phyloP scores from a whole-genome alignment of 2,113 vertebrate genomes.

The Pseudorasbora parva region DNA sequence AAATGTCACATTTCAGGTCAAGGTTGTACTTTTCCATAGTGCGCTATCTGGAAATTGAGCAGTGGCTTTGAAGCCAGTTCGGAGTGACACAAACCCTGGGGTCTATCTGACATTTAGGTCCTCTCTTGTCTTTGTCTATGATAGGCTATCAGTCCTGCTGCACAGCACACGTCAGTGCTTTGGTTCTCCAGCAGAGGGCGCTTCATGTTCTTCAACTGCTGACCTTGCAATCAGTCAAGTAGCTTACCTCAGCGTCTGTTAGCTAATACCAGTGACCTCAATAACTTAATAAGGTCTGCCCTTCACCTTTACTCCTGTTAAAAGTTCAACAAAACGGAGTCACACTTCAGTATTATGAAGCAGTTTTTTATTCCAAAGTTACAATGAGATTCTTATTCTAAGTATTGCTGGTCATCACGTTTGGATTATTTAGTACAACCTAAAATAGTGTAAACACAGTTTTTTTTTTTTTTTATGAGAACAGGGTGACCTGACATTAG shows the following conservation, averaged over 20 bases:
- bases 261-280: conserved; percentile 32
- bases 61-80: conserved; percentile 12
- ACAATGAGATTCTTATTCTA: background rate
- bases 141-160: background rate
- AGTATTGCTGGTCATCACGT: conserved; percentile 26
- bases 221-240: conserved; percentile 40
- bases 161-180: background rate
- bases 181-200: conserved; percentile 42
- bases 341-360: background rate
- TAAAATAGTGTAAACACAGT: conserved; percentile 39
- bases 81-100: background rate
- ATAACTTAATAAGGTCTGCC: conserved; percentile 28
- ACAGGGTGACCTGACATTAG: background rate
- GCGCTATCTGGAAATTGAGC: conserved; percentile 30
- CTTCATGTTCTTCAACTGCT: conserved; percentile 37
- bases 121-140: conserved; percentile 27
- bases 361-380: conserved; percentile 50
- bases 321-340: conserved; percentile 8
- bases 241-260: background rate
- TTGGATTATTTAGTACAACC: conserved; percentile 4
- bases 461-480: background rate
- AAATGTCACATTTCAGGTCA: conserved; percentile 27
- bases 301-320: background rate
- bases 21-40: conserved; percentile 35
- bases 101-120: conserved; percentile 22